Base-by-base conservation (phyloP, 2,797 vertebrate species). In the Tokudaia muenninki region DNA sequence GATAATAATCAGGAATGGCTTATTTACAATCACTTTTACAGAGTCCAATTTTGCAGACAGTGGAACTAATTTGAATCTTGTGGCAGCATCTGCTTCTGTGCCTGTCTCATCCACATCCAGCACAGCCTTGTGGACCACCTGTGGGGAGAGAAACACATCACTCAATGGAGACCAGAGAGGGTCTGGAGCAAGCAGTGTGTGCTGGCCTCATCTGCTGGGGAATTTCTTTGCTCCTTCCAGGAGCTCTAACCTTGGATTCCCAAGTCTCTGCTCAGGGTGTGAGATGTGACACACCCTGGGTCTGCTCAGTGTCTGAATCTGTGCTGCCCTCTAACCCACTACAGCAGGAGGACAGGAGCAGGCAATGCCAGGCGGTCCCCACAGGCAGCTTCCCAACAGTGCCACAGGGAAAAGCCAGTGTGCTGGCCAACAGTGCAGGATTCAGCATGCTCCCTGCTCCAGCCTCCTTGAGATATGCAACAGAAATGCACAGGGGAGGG, bases 101-200 rank as follows among this genome's bases (percentile, higher is more conserved):
- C 99, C 99, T 0, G 6, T 97, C 97, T 99, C 99, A 47, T 99
- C 98, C 95, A 99, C 98, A 4, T 99, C 98, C 26, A 99, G 98
- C 97, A 98, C 97, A 37, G 99, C 99, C 96, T 99, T 99, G 98
- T 99, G 99, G 92, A 99, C 93, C 96, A 99, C 98, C 99, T 99
- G 95, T 19, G 47, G 87, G 90, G 88, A 97, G 22, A 87, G 0
- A 10, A 61, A 55, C 61, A n/a, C 34, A 0, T 83, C 4, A 75
- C 24, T 16, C 4, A 24, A 1, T 0, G 1, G 17, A 47, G 65
- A 16, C 1, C 0, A 3, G 65, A 6, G 57, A 1, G 47, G 14
- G n/a, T 29, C n/a, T 1, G 72, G 63, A 21, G 1, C 52, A 1
- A 4, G 3, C 29, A 26, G 1, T 2, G 0, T 8, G n/a, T 1